Percentiles rank a stretch among this genome's conserved stretches.
phyloP scores from a whole-genome alignment of 2,797 vertebrate species.

The Xyrichtys novacula region DNA sequence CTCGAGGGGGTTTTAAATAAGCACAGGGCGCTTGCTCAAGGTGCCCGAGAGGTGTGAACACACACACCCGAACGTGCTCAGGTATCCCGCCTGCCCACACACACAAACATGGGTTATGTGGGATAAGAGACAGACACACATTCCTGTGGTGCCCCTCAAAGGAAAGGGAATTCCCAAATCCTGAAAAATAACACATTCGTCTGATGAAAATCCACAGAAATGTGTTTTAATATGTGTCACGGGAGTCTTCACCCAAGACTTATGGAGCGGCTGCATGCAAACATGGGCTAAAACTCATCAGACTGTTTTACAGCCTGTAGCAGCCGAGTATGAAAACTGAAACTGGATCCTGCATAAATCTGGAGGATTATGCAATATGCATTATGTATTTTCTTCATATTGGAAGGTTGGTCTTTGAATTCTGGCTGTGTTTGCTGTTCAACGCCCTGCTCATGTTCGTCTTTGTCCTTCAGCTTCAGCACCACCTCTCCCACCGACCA shows the following conservation, averaged over 20 bases:
- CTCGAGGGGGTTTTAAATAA: constrained; percentile 71
- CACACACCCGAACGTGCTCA: constrained; percentile 36
- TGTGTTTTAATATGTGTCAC: constrained; percentile 81
- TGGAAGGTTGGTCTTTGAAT: constrained; percentile 38
- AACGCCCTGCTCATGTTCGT: constrained; percentile 22
- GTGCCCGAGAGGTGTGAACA: constrained; percentile 63
- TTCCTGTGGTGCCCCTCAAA: constrained; percentile 92
- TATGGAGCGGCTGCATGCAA: constrained; percentile 52
- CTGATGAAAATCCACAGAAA: constrained; percentile 80
- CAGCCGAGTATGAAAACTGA: constrained; percentile 40
- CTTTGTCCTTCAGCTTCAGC: constrained; percentile 45
- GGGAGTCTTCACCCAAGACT: constrained; percentile 54
- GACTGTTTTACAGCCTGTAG: constrained; percentile 46
- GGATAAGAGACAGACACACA: constrained; percentile 86
- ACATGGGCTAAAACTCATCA: constrained; percentile 45
- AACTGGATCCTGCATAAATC: constrained; percentile 51
- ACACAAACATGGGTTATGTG: constrained; percentile 72
- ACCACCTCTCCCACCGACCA: constrained; percentile 11
- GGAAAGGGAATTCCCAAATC: constrained; percentile 83
- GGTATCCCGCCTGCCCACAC: constrained; percentile 66
- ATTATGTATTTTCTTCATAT: constrained; percentile 48
- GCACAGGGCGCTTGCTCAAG: constrained; percentile 75
- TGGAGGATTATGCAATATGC: constrained; percentile 41
- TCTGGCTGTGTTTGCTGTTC: constrained; percentile 27
- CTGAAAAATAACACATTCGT: constrained; percentile 73